Conservation (phyloP, 2,888 invertebrate species). For the Buathra laborator region DNA sequence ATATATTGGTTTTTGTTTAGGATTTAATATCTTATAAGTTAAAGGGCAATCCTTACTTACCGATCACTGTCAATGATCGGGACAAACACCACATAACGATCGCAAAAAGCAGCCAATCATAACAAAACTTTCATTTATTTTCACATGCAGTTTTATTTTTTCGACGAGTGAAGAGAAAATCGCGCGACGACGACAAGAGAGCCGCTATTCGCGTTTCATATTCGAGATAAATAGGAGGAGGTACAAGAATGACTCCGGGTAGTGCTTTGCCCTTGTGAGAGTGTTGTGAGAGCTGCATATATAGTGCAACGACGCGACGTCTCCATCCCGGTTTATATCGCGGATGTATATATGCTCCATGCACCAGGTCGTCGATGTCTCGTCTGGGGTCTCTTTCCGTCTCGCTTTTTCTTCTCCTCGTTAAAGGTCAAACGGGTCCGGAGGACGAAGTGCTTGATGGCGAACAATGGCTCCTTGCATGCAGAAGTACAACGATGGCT, state of each 20-base stretch:
- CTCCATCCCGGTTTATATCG: conserved; percentile 46
- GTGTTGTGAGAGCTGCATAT: conserved; percentile 37
- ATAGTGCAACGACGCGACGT: conserved; percentile 49
- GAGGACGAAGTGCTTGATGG: conserved; percentile 56
- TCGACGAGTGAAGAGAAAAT: conserved; percentile 6
- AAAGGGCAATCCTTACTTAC: neutral
- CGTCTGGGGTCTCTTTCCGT: conserved; percentile 33
- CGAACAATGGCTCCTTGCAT: conserved; percentile 64
- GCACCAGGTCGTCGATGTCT: conserved; percentile 46
- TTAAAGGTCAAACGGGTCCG: conserved; percentile 62
- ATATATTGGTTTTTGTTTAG: too few species aligned
- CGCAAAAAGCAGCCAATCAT: neutral
- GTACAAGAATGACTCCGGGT: conserved; percentile 32
- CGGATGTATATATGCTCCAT: conserved; percentile 47
- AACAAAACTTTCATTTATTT: conserved; percentile 1
- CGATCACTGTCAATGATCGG: neutral
- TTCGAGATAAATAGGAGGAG: conserved; percentile 44
- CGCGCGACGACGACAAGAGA: conserved; percentile 20
- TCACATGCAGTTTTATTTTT: neutral
- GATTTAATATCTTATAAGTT: too few species aligned
- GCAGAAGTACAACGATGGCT: conserved; percentile 21
- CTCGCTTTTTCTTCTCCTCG: conserved; percentile 37
- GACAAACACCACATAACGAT: neutral
- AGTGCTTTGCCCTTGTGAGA: conserved; percentile 33
- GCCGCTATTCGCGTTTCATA: conserved; percentile 26